Evolutionary conservation across 2,113 vertebrate species (phyloP), one percentile per base, ranked within the genome.

Genomic region (Myanophis thanlyinensis): DNA sequence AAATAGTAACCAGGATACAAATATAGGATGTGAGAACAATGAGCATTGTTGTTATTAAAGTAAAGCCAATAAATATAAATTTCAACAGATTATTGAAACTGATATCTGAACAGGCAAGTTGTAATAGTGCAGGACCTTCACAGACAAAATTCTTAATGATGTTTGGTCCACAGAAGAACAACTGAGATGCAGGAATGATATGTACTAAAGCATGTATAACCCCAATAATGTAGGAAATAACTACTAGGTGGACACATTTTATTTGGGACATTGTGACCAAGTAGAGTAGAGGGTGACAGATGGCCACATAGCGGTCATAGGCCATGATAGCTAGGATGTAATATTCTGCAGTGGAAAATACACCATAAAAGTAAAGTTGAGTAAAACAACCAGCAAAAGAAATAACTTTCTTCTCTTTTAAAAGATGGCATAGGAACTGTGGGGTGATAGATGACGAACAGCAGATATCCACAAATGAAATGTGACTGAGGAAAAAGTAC

Each of bases 211-310:
- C 46, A 51, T 93, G 90, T 1, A 94, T 20, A 7, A 88, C 30
- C n/a, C 96, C 96, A 62, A 93, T 97, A 47, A 97, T 30, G 22
- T 94, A 96, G 1, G 95, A 96, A 1, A 95, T 35, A 1, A 47
- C 9, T 1, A 96, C 7, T 86, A 97, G 85, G 40, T 80, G 87
- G 2, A 80, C 62, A 35, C 97, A 95, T 53, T 93, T 10, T 56
- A 87, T 95, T 5, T 88, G 91, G 3, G 97, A 97, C 84, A 98
- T 97, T 80, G 96, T 97, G 91, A 44, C 91, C 59, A 96, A 93
- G 85, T 98, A 98, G 35, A 96, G 93, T 49, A 98, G 93, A 54
- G 98, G 97, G 2, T 97, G 94, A 67, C 97, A 96, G 12, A 98
- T 96, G 48, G 97, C 97, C 22, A 97, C 93, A 90, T 96, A 97